Evolutionary conservation across 2,113 vertebrate genomes (phyloP), one percentile per base, ranked within the genome.

Genomic region (Syngnathoides biaculeatus): DNA sequence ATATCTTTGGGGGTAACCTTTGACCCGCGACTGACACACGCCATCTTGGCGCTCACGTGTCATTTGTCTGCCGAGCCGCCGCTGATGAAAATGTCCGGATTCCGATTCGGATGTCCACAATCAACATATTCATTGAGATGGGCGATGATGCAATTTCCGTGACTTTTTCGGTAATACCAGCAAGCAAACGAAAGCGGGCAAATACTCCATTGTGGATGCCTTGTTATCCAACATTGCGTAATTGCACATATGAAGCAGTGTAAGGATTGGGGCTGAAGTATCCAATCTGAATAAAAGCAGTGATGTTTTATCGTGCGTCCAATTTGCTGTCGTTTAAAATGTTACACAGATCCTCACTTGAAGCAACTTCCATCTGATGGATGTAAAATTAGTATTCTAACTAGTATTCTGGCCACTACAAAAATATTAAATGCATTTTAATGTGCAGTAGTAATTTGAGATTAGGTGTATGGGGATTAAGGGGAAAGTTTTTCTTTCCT

Each of bases 41-140:
- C 40, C 71, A 69, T 85, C 82, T 83, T 61, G n/a, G 40, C 73
- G 17, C 35, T 50, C 15, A 6, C 68, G 27, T 30, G 58, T 64
- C 78, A 74, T 79, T 80, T 79, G 69, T 65, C 73, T 76, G 69
- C 77, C 30, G 69, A 75, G 79, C 78, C 68, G 77, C 75, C 56
- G 71, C 74, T 81, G 78, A 81, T 68, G 30, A 69, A 84, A 78
- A 80, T 67, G 59, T 50, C 69, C 60, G 78, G 79, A 81, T 66
- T 85, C 74, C 76, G 69, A 74, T 84, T 84, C 82, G 74, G 73
- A 75, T 19, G 52, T 68, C 80, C 68, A 81, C 78, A 80, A 79
- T 85, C 79, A 73, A 67, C 61, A 50, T 68, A 50, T 81, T 84
- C 85, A 89, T 86, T 86, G 84, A 89, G 88, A 88, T 77, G 72